phyloP scores from a whole-genome alignment of 2,113 vertebrate genomes.

The Anolis carolinensis region DNA sequence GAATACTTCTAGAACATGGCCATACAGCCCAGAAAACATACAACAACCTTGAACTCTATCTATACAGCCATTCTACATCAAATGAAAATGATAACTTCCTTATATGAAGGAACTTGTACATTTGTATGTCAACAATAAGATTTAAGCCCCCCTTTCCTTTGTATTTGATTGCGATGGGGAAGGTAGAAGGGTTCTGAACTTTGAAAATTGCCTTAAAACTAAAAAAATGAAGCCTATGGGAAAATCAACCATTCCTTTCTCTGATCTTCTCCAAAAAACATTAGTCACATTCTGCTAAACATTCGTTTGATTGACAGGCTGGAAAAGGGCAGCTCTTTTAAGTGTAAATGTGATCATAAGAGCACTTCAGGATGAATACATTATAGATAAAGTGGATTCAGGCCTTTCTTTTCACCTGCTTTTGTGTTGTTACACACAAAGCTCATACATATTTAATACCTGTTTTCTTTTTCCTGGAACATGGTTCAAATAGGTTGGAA shows the following conservation, averaged over 20 bases:
- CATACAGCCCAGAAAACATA: too few relatives aligned
- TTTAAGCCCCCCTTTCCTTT: too few relatives aligned
- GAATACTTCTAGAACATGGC: too few relatives aligned
- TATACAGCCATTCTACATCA: too few relatives aligned
- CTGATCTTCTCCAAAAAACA: conserved; percentile 20
- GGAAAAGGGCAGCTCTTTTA: conserved; percentile 13
- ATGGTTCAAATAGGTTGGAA: not conserved
- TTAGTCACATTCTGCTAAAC: conserved; percentile 15
- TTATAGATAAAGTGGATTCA: not conserved
- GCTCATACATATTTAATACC: not conserved
- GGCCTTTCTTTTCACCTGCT: not conserved
- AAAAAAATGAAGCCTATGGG: not conserved
- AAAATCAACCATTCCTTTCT: not conserved
- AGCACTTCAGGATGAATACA: conserved; percentile 4
- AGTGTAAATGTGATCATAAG: conserved; percentile 11
- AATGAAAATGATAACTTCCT: too few relatives aligned
- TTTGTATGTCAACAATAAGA: too few relatives aligned
- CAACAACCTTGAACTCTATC: too few relatives aligned
- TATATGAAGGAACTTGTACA: too few relatives aligned
- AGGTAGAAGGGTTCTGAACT: not conserved
- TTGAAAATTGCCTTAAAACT: not conserved
- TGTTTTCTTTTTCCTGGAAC: not conserved
- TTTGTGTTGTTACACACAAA: not conserved
- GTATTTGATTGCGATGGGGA: not conserved
- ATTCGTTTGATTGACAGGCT: not conserved